Conservation (phyloP, 2,797 vertebrate genomes). For the Chrosomus eos region DNA sequence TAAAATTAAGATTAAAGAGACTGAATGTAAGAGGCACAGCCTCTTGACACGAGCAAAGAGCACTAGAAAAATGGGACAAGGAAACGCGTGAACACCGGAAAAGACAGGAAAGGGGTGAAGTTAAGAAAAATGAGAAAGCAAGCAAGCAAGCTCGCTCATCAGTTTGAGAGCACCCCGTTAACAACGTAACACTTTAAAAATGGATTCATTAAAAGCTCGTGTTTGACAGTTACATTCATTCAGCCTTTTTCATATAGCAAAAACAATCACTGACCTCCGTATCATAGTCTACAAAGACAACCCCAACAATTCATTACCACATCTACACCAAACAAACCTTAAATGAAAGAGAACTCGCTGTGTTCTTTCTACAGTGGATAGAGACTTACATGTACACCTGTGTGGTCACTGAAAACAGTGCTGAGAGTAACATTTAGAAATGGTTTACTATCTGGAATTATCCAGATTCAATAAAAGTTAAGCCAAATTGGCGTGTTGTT, state of each 20-base stretch:
- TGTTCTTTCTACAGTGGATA: conserved; percentile 21
- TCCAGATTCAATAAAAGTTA: background rate
- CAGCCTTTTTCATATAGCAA: conserved; percentile 43
- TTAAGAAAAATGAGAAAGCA: conserved; percentile 22
- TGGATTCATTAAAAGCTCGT: conserved; percentile 29
- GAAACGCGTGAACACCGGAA: conserved; percentile 15
- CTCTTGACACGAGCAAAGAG: conserved; percentile 18
- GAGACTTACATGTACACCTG: conserved; percentile 34
- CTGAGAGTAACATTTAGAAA: background rate
- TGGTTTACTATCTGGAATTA: background rate
- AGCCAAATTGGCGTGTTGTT: background rate
- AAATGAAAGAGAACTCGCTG: background rate
- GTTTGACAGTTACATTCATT: conserved; percentile 55
- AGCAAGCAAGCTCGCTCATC: conserved; percentile 38
- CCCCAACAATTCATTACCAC: conserved; percentile 39
- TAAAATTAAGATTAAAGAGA: conserved; percentile 4
- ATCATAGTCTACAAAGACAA: conserved; percentile 45
- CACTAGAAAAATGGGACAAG: conserved; percentile 32
- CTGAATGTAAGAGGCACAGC: conserved; percentile 40
- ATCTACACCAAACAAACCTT: conserved; percentile 49
- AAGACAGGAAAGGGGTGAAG: conserved; percentile 38
- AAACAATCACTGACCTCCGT: conserved; percentile 41
- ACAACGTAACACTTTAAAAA: conserved; percentile 42
- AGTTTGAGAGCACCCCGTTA: conserved; percentile 33
- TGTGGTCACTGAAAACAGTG: conserved; percentile 10